A percentile compares a stretch with the other conserved stretches of the same genome.
phyloP scores from a whole-genome alignment of 2,888 invertebrate species.

The Pseudococcus longispinus region DNA sequence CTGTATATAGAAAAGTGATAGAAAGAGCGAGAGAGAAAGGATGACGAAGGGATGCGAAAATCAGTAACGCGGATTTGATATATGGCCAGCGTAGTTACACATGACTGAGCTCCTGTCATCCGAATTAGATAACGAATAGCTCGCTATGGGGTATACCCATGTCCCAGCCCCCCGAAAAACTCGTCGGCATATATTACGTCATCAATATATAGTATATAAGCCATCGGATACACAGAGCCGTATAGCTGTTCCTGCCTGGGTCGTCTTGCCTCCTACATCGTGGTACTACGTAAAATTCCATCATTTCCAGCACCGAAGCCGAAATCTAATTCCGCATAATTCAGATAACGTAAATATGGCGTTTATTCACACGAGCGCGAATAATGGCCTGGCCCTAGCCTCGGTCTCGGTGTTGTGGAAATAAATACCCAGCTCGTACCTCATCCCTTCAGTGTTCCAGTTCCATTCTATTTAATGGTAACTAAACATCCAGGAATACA shows the following conservation, averaged over 20 bases:
- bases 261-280: background rate
- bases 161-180: background rate
- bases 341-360: conserved; percentile 44
- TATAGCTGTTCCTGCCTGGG: background rate
- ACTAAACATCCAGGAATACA: no score
- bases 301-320: conserved; percentile 6
- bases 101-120: conserved; percentile 56
- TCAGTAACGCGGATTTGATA: conserved; percentile 55
- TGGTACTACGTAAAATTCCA: conserved; percentile 10
- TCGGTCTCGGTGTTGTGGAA: no score
- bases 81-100: conserved; percentile 54
- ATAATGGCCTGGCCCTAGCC: conserved; percentile 35
- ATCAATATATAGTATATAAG: conserved; percentile 42
- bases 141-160: conserved; percentile 3
- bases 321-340: conserved; percentile 22
- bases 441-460: no score
- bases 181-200: conserved; percentile 54
- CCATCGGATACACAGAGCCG: background rate
- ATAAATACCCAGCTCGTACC: no score
- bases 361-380: conserved; percentile 40
- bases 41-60: conserved; percentile 33
- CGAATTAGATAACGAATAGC: conserved; percentile 57
- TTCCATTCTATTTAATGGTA: no score
- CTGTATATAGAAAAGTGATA: background rate
- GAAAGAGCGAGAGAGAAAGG: background rate